Percentiles rank a stretch among this genome's conserved stretches.
phyloP scores from a whole-genome alignment of 2,797 vertebrate species.

The Acipenser ruthenus region DNA sequence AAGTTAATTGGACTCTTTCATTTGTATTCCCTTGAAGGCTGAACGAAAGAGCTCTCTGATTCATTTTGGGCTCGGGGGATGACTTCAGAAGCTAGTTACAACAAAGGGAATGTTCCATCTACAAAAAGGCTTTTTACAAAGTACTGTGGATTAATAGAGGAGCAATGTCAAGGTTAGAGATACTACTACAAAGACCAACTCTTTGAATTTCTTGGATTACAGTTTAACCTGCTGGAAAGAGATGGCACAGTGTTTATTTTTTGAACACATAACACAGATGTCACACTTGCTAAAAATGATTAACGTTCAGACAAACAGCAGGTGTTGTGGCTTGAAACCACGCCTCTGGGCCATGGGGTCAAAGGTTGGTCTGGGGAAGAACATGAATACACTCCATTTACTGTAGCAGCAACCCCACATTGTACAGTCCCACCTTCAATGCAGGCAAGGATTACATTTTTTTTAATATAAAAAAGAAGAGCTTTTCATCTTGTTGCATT shows the following conservation, averaged over 20 bases:
- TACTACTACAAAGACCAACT: background rate
- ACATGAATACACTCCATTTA: too few relatives aligned
- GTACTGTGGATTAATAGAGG: constrained; percentile 13
- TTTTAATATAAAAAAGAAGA: too few relatives aligned
- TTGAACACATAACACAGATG: background rate
- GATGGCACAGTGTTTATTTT: background rate
- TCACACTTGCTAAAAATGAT: too few relatives aligned
- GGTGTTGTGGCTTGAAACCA: too few relatives aligned
- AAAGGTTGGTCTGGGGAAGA: too few relatives aligned
- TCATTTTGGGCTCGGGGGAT: constrained; percentile 31
- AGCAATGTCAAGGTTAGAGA: background rate
- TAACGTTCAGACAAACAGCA: too few relatives aligned
- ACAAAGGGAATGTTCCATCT: constrained; percentile 30
- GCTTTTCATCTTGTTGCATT: too few relatives aligned
- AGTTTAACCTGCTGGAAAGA: background rate
- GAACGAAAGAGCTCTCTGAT: constrained; percentile 26
- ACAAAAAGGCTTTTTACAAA: constrained; percentile 14
- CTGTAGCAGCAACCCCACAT: too few relatives aligned
- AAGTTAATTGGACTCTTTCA: constrained; percentile 51
- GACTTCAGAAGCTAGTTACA: constrained; percentile 25
- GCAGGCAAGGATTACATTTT: too few relatives aligned
- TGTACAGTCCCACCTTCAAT: too few relatives aligned
- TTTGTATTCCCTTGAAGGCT: constrained; percentile 28
- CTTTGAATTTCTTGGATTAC: background rate
- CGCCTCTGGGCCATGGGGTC: too few relatives aligned